Evolutionary conservation across 1,140 invertebrate species (phyloP).

Genomic region (Euwallacea similis): DNA sequence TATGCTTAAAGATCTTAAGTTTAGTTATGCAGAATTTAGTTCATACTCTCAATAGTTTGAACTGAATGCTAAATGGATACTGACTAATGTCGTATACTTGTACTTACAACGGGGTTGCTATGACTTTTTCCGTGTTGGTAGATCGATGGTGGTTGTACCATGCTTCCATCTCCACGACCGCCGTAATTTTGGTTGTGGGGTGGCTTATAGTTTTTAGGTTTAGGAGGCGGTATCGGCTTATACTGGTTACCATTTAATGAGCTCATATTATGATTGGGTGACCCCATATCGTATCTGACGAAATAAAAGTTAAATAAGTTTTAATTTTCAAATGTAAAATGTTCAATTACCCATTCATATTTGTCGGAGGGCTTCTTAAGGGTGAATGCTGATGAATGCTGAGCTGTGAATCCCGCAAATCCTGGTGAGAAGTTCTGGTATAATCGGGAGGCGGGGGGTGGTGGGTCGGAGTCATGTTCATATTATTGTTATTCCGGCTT

Average conservation of each 20-base stretch:
- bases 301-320: background rate
- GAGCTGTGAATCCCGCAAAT: constrained; percentile 50
- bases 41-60: background rate
- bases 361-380: constrained; percentile 43
- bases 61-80: no score
- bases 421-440: constrained; percentile 50
- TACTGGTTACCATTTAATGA: constrained; percentile 57
- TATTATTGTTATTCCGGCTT: constrained; percentile 42
- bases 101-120: constrained; percentile 53
- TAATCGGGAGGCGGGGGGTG: constrained; percentile 46
- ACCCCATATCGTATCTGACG: constrained; percentile 41
- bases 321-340: background rate
- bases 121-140: constrained; percentile 56
- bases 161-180: constrained; percentile 42
- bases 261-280: constrained; percentile 37
- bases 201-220: constrained; percentile 87
- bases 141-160: constrained; percentile 47
- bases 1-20: background rate
- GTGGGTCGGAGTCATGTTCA: constrained; percentile 27
- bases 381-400: constrained; percentile 53
- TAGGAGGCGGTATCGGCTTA: constrained; percentile 88
- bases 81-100: no score
- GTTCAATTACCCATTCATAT: constrained; percentile 41
- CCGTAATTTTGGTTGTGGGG: constrained; percentile 58
- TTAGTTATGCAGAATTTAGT: background rate